phyloP scores from a whole-genome alignment of 2,113 vertebrate genomes.

The Leptodactylus fuscus region DNA sequence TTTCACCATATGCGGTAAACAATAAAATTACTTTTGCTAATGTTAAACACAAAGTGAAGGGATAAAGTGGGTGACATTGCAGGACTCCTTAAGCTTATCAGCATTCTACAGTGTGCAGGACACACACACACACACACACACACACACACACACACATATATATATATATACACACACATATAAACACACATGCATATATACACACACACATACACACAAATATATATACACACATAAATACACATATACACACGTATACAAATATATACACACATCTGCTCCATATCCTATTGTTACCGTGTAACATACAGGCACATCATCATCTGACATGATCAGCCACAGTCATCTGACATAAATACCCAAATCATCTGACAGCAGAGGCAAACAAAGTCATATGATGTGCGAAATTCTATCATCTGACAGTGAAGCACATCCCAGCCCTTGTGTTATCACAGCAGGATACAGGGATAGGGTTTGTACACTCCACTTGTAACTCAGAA shows the following conservation, averaged over 20 bases:
- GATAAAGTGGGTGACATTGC: not conserved
- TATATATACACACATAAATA: no score
- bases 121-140: no score
- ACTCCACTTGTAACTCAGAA: not conserved
- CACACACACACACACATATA: no score
- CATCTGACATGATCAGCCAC: constrained; percentile 37
- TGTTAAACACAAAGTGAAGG: not conserved
- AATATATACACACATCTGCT: no score
- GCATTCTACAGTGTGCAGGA: no score
- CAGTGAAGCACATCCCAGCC: constrained; percentile 8
- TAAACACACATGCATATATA: no score
- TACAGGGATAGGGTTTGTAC: not conserved
- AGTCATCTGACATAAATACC: constrained; percentile 46
- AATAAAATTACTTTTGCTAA: no score
- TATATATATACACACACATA: no score
- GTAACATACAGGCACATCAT: constrained; percentile 19
- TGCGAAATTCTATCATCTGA: constrained; percentile 50
- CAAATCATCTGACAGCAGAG: constrained; percentile 49
- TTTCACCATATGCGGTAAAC: not conserved
- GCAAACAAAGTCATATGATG: constrained; percentile 57
- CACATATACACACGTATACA: no score
- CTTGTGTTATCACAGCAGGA: not conserved
- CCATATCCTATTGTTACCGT: not conserved
- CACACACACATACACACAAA: no score
- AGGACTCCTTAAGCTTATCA: not conserved